These are phyloP conservation scores for Columba janthina DNA, from an alignment of 2,113 vertebrate species.

Conservation along the genomic window DNA sequence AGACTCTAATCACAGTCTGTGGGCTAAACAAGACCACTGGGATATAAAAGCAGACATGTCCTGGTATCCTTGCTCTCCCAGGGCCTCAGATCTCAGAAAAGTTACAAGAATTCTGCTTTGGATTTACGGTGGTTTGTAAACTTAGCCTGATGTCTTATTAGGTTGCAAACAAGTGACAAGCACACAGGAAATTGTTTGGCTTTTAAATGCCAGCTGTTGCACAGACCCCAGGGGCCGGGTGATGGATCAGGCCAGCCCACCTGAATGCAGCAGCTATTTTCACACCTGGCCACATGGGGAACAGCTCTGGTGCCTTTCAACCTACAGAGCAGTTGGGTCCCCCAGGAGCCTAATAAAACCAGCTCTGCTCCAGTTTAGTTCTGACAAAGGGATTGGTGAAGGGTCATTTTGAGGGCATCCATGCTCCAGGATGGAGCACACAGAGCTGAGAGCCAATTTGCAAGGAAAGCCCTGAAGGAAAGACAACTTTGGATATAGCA, in stretches of 20 bases:
- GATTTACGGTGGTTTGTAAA: neutral
- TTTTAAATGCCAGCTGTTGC: neutral
- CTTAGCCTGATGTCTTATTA: neutral
- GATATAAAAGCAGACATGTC: neutral
- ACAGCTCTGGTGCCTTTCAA: neutral
- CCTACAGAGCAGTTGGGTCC: neutral
- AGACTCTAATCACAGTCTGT: neutral
- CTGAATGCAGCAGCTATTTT: neutral
- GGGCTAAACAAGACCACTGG: neutral
- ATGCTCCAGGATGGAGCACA: neutral
- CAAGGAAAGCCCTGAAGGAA: conserved; percentile 73
- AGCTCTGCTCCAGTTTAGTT: neutral
- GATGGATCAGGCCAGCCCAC: neutral
- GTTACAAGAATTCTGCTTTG: neutral
- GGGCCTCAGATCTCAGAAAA: neutral
- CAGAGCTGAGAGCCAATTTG: conserved; percentile 68
- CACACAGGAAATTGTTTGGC: neutral
- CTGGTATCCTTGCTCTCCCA: neutral
- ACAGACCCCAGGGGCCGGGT: neutral
- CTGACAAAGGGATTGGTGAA: neutral
- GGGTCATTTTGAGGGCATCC: conserved; percentile 21
- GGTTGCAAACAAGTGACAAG: neutral
- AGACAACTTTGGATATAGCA: conserved; percentile 60
- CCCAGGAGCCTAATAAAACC: neutral
- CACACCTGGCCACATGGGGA: neutral